A percentile compares a stretch with the other conserved stretches of the same genome.
Conservation (phyloP, 2,113 vertebrate species). For the Chionodraco myersi region DNA sequence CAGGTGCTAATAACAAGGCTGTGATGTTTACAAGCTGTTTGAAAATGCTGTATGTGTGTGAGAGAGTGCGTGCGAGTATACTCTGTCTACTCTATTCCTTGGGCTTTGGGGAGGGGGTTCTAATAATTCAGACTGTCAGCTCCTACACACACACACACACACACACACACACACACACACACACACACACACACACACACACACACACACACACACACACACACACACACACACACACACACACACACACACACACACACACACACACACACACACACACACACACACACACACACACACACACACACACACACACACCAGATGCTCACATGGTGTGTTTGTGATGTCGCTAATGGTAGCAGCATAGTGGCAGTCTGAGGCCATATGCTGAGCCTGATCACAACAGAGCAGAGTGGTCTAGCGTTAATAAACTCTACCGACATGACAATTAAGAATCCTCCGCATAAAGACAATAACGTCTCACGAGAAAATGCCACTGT, state of each 20-base stretch:
- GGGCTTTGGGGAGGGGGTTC: slow-evolving; percentile 43
- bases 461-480: slow-evolving; percentile 25
- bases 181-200: slow-evolving; percentile 17
- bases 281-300: slow-evolving; percentile 25
- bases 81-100: slow-evolving; percentile 44
- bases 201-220: slow-evolving; percentile 36
- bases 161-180: slow-evolving; percentile 19
- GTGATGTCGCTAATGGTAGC: slow-evolving; percentile 71
- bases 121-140: slow-evolving; percentile 68
- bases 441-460: slow-evolving; percentile 61
- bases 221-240: slow-evolving; percentile 21
- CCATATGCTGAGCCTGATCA: slow-evolving; percentile 77
- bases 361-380: slow-evolving; percentile 58
- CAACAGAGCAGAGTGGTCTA: slow-evolving; percentile 56
- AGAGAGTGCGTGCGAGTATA: slow-evolving; percentile 26
- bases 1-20: slow-evolving; percentile 77
- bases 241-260: too few species aligned
- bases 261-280: slow-evolving; percentile 29
- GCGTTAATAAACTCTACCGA: slow-evolving; percentile 71
- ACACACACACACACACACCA: slow-evolving; percentile 44
- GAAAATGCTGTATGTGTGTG: slow-evolving; percentile 36
- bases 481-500: slow-evolving; percentile 28
- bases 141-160: slow-evolving; percentile 20
- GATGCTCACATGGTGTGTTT: slow-evolving; percentile 65
- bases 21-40: slow-evolving; percentile 77